Conservation (phyloP, 2,113 vertebrate genomes). For the Nymphicus hollandicus region DNA sequence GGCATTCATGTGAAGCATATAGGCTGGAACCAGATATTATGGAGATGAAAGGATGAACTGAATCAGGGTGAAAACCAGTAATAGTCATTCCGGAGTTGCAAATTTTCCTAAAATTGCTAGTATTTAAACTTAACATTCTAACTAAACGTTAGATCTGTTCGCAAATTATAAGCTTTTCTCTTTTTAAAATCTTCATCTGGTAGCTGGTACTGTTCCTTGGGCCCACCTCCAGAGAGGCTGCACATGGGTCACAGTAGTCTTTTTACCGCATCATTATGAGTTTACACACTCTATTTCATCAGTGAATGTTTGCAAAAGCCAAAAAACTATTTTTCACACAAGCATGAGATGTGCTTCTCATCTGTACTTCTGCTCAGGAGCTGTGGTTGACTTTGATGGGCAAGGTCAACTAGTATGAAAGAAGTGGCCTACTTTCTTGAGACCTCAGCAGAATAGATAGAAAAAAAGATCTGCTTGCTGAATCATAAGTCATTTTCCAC, state of each 20-base stretch:
- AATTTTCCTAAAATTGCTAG: not conserved
- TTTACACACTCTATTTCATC: not conserved
- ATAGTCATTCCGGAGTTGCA: not conserved
- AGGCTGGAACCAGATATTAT: not conserved
- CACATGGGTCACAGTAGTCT: not conserved
- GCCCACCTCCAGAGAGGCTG: not conserved
- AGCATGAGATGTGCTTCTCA: not conserved
- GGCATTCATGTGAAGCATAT: not conserved
- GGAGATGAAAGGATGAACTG: not conserved
- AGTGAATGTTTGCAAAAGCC: not conserved
- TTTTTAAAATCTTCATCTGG: not conserved
- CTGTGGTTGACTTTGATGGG: not conserved
- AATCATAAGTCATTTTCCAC: not conserved
- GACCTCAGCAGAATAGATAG: not conserved
- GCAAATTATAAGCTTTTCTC: not conserved
- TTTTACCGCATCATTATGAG: not conserved
- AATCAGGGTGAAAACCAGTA: not conserved
- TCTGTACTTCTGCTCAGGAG: not conserved
- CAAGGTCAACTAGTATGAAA: not conserved
- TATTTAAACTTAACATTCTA: not conserved
- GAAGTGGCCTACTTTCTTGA: not conserved
- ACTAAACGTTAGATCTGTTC: not conserved
- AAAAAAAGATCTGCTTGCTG: not conserved
- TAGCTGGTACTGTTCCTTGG: not conserved
- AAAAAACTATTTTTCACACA: not conserved